A percentile compares a stretch with the other conserved stretches of the same genome.
Evolutionary conservation across 2,888 invertebrate genomes (phyloP).

Genomic region (Callosobruchus maculatus): DNA sequence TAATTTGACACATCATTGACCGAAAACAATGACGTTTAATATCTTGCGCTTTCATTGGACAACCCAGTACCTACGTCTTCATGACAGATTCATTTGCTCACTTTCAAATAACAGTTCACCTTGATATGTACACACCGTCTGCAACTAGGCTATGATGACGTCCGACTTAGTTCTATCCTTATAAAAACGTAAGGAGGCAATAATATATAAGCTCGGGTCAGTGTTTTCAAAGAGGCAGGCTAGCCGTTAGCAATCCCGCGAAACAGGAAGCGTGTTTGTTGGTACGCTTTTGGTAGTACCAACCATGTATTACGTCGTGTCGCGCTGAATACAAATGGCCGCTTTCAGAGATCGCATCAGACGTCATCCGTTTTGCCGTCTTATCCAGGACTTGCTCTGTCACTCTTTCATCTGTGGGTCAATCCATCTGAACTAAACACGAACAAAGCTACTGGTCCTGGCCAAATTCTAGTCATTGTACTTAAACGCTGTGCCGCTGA

Average conservation of each 20-base stretch:
- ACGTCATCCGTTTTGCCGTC: neutral
- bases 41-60: too few relatives aligned
- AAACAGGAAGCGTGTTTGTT: neutral
- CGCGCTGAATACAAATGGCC: neutral
- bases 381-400: neutral
- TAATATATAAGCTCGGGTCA: neutral
- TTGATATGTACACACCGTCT: neutral
- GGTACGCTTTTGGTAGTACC: neutral
- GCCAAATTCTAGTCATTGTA: too few relatives aligned
- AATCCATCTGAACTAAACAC: too few relatives aligned
- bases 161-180: neutral
- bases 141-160: neutral
- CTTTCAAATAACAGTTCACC: neutral
- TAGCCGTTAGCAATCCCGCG: neutral
- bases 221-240: neutral
- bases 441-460: too few relatives aligned
- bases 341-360: neutral
- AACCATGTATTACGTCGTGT: neutral
- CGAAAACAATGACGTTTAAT: too few relatives aligned
- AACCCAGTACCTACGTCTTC: too few relatives aligned
- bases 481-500: too few relatives aligned
- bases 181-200: neutral
- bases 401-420: too few relatives aligned
- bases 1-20: too few relatives aligned
- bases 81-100: neutral